Evolutionary conservation across 2,797 vertebrate genomes (phyloP), one percentile per base, ranked within the genome.

Genomic region (Bryconaethiops microstoma): DNA sequence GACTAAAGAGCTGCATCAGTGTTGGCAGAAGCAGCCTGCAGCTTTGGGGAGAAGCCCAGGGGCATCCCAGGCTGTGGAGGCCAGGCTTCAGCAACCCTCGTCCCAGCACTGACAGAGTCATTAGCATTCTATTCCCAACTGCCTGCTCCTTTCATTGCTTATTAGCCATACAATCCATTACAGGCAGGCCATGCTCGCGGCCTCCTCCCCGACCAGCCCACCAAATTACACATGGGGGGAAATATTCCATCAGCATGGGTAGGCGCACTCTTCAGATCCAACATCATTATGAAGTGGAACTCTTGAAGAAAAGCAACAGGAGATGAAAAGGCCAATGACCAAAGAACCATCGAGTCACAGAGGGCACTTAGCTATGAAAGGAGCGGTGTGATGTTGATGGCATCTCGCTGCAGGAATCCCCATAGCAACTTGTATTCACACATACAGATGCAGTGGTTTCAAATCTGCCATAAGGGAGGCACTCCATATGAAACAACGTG

Each of bases 81-180:
- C 54, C 42, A 45, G 79, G 40, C 65, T 82, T 65, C 74, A 42
- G 84, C 2, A 64, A 75, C 82, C 84, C 88, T 90, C 65, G 89
- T 88, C 86, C 88, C 83, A 73, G 77, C 85, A 87, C 90, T 94
- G 93, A 94, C 93, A 93, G 89, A 90, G 86, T 90, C 88, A 93
- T 94, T 93, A 94, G 90, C 87, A 93, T 94, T 90, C 88, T 89
- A 89, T 91, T 92, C 90, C 92, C 89, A 89, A 75, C 74, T 74
- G 85, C 74, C 73, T 83, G 79, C 83, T 87, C 92, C 93, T 93
- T 94, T 95, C 94, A 93, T 89, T 93, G 91, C 93, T 92, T 91
- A 95, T 95, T 95, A 94, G 92, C 84, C 68, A 92, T 88, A 89
- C 93, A 93, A 94, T 95, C 93, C 87, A 92, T 96, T 95, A 95